Evolutionary conservation across 2,113 vertebrate species (phyloP).

Genomic region (Paedocypris sp.): DNA sequence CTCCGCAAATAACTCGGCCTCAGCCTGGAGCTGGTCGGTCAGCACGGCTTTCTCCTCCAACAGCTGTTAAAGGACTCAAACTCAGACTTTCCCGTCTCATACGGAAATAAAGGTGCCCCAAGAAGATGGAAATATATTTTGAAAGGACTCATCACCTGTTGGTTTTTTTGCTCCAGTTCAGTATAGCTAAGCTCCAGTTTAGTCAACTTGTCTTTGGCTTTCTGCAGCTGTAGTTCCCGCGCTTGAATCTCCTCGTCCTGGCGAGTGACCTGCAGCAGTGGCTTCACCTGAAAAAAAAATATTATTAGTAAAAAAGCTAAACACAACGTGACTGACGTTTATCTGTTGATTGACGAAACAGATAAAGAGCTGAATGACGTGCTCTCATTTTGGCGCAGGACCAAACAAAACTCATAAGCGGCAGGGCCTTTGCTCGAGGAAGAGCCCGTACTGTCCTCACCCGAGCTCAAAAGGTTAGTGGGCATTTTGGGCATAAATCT

Average conservation of each 20-base stretch:
- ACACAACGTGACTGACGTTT: no score
- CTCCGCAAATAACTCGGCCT: slow-evolving; percentile 75
- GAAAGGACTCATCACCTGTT: no score
- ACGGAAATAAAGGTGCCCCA: background rate
- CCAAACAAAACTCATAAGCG: no score
- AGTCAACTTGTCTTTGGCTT: slow-evolving; percentile 69
- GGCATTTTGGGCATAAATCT: no score
- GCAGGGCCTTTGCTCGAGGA: no score
- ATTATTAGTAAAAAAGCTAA: no score
- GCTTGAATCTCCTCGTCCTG: slow-evolving; percentile 85
- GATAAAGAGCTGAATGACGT: no score
- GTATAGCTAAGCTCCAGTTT: slow-evolving; percentile 61
- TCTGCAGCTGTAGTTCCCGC: slow-evolving; percentile 68
- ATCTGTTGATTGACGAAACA: no score
- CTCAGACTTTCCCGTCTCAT: background rate
- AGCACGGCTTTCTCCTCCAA: slow-evolving; percentile 69
- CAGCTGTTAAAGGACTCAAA: slow-evolving; percentile 46
- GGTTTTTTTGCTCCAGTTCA: slow-evolving; percentile 67
- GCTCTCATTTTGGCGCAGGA: no score
- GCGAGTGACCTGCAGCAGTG: slow-evolving; percentile 78
- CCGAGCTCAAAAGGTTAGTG: no score
- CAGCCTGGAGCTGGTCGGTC: slow-evolving; percentile 75
- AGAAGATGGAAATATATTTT: no score
- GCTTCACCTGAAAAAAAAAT: slow-evolving; percentile 72
- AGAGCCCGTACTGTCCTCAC: no score